Evolutionary conservation across 2,888 invertebrate species (phyloP), one percentile per base, ranked within the genome.

Genomic region (Camponotus fellah): DNA sequence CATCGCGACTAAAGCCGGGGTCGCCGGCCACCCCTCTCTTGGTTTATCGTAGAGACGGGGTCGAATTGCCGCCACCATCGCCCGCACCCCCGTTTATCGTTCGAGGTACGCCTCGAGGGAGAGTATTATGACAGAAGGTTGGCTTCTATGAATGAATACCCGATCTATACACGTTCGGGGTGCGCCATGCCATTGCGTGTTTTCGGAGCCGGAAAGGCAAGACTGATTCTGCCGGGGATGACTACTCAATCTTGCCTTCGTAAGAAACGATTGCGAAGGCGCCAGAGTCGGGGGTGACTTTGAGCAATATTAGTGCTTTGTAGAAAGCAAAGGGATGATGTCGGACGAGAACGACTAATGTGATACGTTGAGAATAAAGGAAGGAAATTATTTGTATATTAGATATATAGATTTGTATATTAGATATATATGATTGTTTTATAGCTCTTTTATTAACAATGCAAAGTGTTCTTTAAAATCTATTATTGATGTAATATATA

Each of bases 1-100:
- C 89, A 85, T 87, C 85, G 87, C 86, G 85, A 90, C 90, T 90
- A 82, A 89, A 79, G 83, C 80, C 77, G 87, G 86, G 90, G 91
- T 91, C 80, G 90, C 84, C 85, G 85, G 77, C 85, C 89, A 91
- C 84, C 79, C 76, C 87, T 87, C 84, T 85, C 83, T 74, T 82
- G 82, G 84, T 58, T 40, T 84, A 21, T 75, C 49, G 76, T n/a
- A n/a, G 53, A 53, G 58, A 64, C 53, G 71, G 80, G 62, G 62
- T 65, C 64, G 76, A 40, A 72, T 77, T 53, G 64, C 53, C 60
- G 40, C 58, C 62, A n/a, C 49, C 34, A n/a, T 21, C 14, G 72
- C 37, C 58, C n/a, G 68, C 71, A 69, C 53, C 71, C 68, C 21
- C 40, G 32, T 64, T 60, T 43, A 37, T 53, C 79, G 66, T 66